These are phyloP conservation scores for Sialis lutaria DNA, from an alignment of 2,888 invertebrate species.

Conservation along the genomic window DNA sequence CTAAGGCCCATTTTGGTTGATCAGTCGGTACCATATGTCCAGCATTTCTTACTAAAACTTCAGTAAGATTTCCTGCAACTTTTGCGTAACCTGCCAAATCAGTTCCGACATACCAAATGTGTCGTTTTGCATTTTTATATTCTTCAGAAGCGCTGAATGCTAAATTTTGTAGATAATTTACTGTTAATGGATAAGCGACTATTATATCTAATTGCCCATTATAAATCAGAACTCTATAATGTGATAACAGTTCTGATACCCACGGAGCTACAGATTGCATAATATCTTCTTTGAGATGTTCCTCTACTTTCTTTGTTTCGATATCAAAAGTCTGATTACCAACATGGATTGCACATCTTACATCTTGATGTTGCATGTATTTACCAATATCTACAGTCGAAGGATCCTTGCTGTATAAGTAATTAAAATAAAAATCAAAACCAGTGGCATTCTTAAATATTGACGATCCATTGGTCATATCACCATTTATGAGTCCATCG, in stretches of 20 bases:
- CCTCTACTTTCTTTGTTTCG: conserved; percentile 43
- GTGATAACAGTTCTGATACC: conserved; percentile 46
- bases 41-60: conserved; percentile 57
- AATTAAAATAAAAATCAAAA: conserved; percentile 60
- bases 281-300: conserved; percentile 53
- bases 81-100: conserved; percentile 63
- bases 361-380: conserved; percentile 41
- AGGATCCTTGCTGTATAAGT: conserved; percentile 41
- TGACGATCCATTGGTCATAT: conserved; percentile 37
- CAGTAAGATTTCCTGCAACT: conserved; percentile 50
- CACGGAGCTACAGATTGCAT: conserved; percentile 65
- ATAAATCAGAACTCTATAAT: conserved; percentile 62
- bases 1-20: conserved; percentile 59
- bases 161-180: conserved; percentile 55
- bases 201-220: conserved; percentile 86
- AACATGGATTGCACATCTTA: conserved; percentile 66
- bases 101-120: conserved; percentile 48
- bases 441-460: conserved; percentile 60
- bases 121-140: conserved; percentile 46
- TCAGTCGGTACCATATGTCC: conserved; percentile 72
- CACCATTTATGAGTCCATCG: conserved; percentile 52
- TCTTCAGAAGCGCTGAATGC: conserved; percentile 46
- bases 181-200: conserved; percentile 72
- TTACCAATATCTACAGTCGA: conserved; percentile 30
- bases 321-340: conserved; percentile 58